A percentile compares a stretch with the other conserved stretches of the same genome.
These are phyloP conservation scores for Heterocephalus glaber DNA, from an alignment of 2,113 vertebrate genomes.

Conservation along the genomic window DNA sequence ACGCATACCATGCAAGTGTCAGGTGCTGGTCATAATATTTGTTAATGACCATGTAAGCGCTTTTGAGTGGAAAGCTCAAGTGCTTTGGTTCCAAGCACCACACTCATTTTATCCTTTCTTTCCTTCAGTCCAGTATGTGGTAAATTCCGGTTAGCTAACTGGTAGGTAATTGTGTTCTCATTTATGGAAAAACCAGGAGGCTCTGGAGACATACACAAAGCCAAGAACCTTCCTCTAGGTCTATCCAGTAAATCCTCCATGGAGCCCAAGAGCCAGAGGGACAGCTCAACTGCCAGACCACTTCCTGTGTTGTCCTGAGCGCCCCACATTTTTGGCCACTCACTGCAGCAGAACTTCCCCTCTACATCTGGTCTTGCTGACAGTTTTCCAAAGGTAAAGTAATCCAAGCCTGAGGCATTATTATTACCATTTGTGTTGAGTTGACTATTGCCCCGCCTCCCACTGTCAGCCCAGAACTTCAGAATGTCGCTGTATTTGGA, in stretches of 20 bases:
- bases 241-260: not conserved
- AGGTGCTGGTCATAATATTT: not conserved
- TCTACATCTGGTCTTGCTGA: conserved; percentile 42
- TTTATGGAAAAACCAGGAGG: not conserved
- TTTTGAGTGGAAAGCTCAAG: not conserved
- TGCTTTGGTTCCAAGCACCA: not conserved
- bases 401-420: not conserved
- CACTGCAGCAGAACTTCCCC: not conserved
- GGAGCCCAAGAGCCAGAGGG: not conserved
- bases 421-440: not conserved
- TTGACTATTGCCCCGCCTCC: not conserved
- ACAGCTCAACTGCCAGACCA: not conserved
- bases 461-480: not conserved
- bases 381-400: not conserved
- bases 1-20: not conserved
- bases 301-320: conserved; percentile 57
- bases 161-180: not conserved
- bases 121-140: not conserved
- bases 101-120: not conserved
- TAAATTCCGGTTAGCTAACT: not conserved
- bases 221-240: not conserved
- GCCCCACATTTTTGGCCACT: conserved; percentile 5
- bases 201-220: not conserved
- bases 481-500: not conserved
- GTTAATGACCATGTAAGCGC: not conserved